These are phyloP conservation scores for Xylocampa areola DNA, from an alignment of 2,888 invertebrate species.

Conservation along the genomic window DNA sequence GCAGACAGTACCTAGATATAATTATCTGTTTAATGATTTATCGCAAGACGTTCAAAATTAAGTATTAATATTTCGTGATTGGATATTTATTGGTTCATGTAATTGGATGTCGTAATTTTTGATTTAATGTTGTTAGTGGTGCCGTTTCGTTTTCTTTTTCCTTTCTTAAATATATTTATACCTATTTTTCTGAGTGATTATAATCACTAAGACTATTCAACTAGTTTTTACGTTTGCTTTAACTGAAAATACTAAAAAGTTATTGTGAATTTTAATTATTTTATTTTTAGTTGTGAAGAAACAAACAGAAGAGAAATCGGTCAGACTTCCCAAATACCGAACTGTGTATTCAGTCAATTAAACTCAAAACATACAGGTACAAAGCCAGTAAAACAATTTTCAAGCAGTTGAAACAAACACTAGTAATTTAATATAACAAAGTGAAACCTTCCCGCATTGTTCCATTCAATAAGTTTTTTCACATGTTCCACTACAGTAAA, in stretches of 20 bases:
- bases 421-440: conserved; percentile 40
- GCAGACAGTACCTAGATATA: conserved; percentile 28
- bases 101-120: not conserved
- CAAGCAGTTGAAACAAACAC: conserved; percentile 6
- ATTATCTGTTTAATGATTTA: conserved; percentile 35
- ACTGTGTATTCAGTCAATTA: no score
- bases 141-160: not conserved
- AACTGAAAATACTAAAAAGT: no score
- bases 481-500: conserved; percentile 62
- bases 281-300: no score
- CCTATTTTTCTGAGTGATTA: no score
- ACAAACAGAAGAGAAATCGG: no score
- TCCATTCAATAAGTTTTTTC: conserved; percentile 58
- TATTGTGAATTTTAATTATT: no score
- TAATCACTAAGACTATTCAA: no score
- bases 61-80: conserved; percentile 4
- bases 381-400: no score
- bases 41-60: not conserved
- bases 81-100: not conserved
- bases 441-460: conserved; percentile 58
- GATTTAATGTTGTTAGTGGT: not conserved
- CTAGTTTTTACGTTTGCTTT: no score
- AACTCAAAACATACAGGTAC: no score
- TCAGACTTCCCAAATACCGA: no score
- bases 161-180: not conserved